A percentile compares a stretch with the other conserved stretches of the same genome.
Conservation (phyloP, 2,888 invertebrate genomes). For the Diaphora mendica region DNA sequence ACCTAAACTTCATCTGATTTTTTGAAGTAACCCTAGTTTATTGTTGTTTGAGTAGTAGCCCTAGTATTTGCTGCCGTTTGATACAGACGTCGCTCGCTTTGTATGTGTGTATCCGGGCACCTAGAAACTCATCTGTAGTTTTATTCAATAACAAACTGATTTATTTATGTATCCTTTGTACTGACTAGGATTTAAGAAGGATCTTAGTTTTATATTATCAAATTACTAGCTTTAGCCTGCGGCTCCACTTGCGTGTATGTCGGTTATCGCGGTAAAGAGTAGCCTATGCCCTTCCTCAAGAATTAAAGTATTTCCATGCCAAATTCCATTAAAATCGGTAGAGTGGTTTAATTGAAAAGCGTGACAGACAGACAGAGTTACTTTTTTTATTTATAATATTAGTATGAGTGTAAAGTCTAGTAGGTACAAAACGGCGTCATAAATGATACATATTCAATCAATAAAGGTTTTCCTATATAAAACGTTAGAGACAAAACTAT, state of each 20-base stretch:
- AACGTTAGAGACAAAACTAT: background rate
- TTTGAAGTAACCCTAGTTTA: background rate
- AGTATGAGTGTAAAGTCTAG: background rate
- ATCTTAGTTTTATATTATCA: background rate
- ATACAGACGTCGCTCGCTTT: constrained; percentile 30
- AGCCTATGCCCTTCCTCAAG: too few species aligned
- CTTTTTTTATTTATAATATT: too few species aligned
- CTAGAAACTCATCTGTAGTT: constrained; percentile 22
- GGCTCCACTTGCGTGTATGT: too few species aligned
- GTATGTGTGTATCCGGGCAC: constrained; percentile 46
- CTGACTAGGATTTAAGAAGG: background rate
- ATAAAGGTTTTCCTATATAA: background rate
- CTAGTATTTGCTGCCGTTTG: constrained; percentile 29
- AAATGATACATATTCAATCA: background rate
- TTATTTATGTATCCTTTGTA: constrained; percentile 23
- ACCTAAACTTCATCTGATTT: background rate
- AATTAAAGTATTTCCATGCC: too few species aligned
- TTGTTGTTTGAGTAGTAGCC: constrained; percentile 7
- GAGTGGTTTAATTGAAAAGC: too few species aligned
- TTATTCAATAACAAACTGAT: constrained; percentile 21
- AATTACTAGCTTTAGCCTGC: too few species aligned
- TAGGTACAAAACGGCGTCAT: background rate
- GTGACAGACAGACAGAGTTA: too few species aligned
- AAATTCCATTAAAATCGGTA: too few species aligned
- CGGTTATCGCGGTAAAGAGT: too few species aligned